Base-by-base conservation (phyloP, 2,113 vertebrate species). In the Myotis brandtii region DNA sequence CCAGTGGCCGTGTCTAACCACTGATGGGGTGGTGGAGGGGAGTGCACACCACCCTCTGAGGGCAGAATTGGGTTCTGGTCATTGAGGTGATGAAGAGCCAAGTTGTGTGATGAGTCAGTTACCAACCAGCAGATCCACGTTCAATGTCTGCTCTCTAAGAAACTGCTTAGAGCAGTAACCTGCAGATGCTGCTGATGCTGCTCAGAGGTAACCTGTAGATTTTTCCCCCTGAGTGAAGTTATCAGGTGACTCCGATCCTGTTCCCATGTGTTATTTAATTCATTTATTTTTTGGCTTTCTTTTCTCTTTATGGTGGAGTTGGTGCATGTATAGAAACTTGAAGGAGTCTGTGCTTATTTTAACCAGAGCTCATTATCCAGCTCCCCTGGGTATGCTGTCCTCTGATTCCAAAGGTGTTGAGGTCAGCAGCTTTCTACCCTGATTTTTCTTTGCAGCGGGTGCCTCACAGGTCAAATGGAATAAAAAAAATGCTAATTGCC, bases 391-490 rank as follows among this genome's bases (percentile, higher is more conserved):
- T 3, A 0, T 3, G 23, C 76, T 10, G 18, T 18, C 0, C 46
- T 83, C 50, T 92, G 88, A 23, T 92, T 69, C 52, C 0, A 7
- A 56, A 79, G 50, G 76, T 43, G 1, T 3, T 3, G 50, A 92
- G 27, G 48, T 34, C 54, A 62, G 66, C 23, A n/a, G 52, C 92
- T 95, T 89, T 83, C 75, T 86, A 32, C 70, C 76, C 5, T 97
- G 64, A 69, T 96, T 98, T 69, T 97, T 43, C 86, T 97, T 59
- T 97, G 25, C 97, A 99, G 99, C 99, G n/a, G 99, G 99, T 73
- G 99, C 99, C 25, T 99, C 99, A 92, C 99, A 99, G 98, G 99
- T 99, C 89, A 99, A 99, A 97, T 99, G 99, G 99, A 99, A 99
- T 98, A 99, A 98, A 97, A 99, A 99, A 97, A 99, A 99, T 52